Percentiles rank a stretch among this genome's conserved stretches.
Conservation (phyloP, 1,140 invertebrate genomes). For the Acyrthosiphon pisum region DNA sequence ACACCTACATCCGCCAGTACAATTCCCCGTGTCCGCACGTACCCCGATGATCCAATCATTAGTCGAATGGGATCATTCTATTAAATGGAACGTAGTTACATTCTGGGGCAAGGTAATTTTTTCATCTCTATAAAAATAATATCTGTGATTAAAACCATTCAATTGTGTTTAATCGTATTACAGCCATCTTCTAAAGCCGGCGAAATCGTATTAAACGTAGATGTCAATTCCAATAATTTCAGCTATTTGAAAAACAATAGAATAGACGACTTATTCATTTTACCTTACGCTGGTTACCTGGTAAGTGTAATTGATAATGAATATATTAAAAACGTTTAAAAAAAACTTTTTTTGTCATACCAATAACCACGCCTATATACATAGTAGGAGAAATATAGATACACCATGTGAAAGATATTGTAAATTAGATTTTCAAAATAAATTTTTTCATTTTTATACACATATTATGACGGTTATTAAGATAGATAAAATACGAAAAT, state of each 20-base stretch:
- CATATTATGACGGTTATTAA: no score
- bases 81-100: constrained; percentile 60
- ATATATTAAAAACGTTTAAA: neutral
- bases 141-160: neutral
- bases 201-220: constrained; percentile 11
- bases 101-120: constrained; percentile 53
- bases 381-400: no score
- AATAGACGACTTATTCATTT: constrained; percentile 35
- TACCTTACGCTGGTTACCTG: constrained; percentile 54
- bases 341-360: neutral
- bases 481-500: no score
- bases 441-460: no score
- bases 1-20: constrained; percentile 70
- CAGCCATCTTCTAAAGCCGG: constrained; percentile 35
- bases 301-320: constrained; percentile 22
- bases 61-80: constrained; percentile 76
- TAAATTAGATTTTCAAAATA: no score
- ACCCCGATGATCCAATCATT: constrained; percentile 78
- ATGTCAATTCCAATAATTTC: constrained; percentile 25
- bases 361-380: no score
- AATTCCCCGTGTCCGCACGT: constrained; percentile 77
- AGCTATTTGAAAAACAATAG: constrained; percentile 40
- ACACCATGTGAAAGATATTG: no score
- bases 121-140: neutral
- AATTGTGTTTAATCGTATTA: neutral